Percentiles rank a stretch among this genome's conserved stretches.
These are phyloP conservation scores for Dasyurus viverrinus DNA, from an alignment of 2,113 vertebrate species.

Conservation along the genomic window DNA sequence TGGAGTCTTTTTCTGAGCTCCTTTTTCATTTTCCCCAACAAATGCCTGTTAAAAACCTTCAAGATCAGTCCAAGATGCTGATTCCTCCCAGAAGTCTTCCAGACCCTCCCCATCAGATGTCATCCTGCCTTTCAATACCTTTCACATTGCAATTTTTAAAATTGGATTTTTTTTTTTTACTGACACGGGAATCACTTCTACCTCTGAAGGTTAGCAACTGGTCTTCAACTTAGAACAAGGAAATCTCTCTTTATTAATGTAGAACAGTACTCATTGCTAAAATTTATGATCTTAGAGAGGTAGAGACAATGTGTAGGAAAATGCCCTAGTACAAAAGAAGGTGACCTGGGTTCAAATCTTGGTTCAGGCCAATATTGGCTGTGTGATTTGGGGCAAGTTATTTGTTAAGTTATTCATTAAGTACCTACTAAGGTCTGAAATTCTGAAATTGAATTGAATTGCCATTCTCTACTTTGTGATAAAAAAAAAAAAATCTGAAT, in stretches of 20 bases:
- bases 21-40: background rate
- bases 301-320: background rate
- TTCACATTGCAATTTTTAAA: background rate
- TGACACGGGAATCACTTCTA: background rate
- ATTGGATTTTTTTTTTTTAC: background rate
- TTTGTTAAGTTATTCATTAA: background rate
- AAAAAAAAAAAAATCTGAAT: no score
- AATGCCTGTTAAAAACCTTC: background rate
- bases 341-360: background rate
- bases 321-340: background rate
- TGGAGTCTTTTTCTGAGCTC: background rate
- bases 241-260: background rate
- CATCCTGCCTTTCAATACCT: background rate
- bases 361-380: background rate
- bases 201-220: background rate
- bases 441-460: background rate
- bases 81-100: background rate
- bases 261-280: background rate
- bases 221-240: background rate
- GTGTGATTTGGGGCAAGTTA: background rate
- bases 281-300: background rate
- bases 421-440: background rate
- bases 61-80: background rate
- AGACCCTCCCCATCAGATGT: background rate
- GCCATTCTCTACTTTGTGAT: background rate